These are phyloP conservation scores for Cottus gobio DNA, from an alignment of 2,113 vertebrate genomes.

Conservation along the genomic window DNA sequence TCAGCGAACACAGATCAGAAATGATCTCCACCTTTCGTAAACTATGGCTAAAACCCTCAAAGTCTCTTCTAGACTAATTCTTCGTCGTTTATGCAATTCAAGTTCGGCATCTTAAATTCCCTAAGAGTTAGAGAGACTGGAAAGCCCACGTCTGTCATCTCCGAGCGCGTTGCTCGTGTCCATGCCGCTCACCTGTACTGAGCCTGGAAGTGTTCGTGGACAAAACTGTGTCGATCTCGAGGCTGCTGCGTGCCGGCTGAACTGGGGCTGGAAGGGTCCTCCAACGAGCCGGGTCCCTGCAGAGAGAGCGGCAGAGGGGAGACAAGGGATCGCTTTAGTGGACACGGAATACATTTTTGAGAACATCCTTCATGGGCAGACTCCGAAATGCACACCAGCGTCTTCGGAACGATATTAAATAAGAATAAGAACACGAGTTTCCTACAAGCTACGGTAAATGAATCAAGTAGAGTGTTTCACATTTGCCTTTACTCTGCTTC, in stretches of 20 bases:
- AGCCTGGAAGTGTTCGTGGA: conserved; percentile 95
- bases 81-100: no score
- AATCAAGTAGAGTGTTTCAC: no score
- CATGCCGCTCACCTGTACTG: conserved; percentile 89
- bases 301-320: not conserved
- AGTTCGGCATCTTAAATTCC: not conserved
- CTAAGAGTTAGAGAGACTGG: not conserved
- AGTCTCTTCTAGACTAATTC: no score
- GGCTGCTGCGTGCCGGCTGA: conserved; percentile 62
- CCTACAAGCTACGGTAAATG: not conserved
- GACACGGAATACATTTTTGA: not conserved
- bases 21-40: no score
- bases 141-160: not conserved
- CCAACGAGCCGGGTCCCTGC: conserved; percentile 75
- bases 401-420: not conserved
- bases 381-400: not conserved
- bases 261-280: conserved; percentile 57
- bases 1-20: no score
- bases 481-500: not conserved
- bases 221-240: conserved; percentile 88
- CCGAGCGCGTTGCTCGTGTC: not conserved
- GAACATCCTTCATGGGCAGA: not conserved
- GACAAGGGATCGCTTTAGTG: not conserved
- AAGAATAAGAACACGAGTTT: not conserved
- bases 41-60: no score